Evolutionary conservation across 37 sponge, comb jelly and placozoan genomes (phyloP).

Genomic region (Eunapius fragilis): DNA sequence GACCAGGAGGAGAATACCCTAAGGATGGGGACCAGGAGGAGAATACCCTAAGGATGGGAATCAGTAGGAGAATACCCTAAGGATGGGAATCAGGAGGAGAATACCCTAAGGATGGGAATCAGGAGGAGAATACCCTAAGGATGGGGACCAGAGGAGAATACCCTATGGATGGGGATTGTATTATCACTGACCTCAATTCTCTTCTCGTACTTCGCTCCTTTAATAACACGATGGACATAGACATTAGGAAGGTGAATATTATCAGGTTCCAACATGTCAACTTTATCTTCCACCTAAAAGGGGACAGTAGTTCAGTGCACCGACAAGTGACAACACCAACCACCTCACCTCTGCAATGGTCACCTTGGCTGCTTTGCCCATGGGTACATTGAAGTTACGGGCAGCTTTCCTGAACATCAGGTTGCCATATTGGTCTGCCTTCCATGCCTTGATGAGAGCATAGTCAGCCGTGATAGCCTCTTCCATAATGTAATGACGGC

Average conservation of each 20-base stretch:
- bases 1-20: too few relatives aligned
- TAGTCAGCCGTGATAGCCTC: conserved; percentile 93
- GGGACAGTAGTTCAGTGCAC: neutral
- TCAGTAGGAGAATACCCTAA: too few relatives aligned
- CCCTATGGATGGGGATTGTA: neutral
- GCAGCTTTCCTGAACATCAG: conserved; percentile 84
- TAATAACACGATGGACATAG: conserved; percentile 83
- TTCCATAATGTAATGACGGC: conserved; percentile 91
- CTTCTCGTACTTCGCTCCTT: conserved; percentile 76
- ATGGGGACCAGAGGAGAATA: too few relatives aligned
- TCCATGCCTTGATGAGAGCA: conserved; percentile 93
- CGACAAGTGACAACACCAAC: too few relatives aligned
- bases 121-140: too few relatives aligned
- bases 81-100: too few relatives aligned
- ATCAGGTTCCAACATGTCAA: conserved; percentile 81
- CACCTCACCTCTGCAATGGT: conserved; percentile 95
- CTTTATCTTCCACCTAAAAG: conserved; percentile 94
- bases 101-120: too few relatives aligned
- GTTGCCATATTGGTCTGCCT: conserved; percentile 89
- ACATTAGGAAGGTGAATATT: conserved; percentile 86
- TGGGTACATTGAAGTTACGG: conserved; percentile 93
- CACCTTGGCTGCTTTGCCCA: conserved; percentile 88
- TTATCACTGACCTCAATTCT: conserved; percentile 91
- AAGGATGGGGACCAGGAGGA: too few relatives aligned
- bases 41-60: too few relatives aligned